Base-by-base conservation (phyloP, 1,140 invertebrate genomes). In the Plutomurus gul region DNA sequence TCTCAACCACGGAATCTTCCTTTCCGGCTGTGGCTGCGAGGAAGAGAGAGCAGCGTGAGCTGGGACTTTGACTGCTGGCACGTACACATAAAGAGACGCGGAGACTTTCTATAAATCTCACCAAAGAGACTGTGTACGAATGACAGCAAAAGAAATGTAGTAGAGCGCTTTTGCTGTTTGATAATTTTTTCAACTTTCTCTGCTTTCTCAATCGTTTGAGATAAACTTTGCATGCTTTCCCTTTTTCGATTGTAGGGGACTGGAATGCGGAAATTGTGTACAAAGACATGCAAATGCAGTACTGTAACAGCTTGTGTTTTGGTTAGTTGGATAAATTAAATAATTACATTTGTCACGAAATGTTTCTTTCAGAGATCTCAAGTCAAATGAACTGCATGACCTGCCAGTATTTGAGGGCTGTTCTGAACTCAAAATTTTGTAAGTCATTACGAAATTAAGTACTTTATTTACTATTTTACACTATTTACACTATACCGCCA, bases 381-480 rank as follows among this genome's bases (percentile, higher is more conserved):
- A 94, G 86, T 93, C 91, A 37, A 97, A 96, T 87, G 88, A 89
- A 82, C 87, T 96, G 78, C 90, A 88, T 36, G 86, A 86, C 77
- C 87, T 95, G 82, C 94, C 94, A 33, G 90, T 92, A 84, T 89
- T 96, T 80, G 89, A 87, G 78, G 89, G 90, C 71, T 95, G 94
- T 87, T 88, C 87, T 77, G 91, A 95, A 84, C 90, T 97, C 71
- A 89, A 93, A 84, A 91, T 95, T 84, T 88, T 97, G 95, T 97
- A 90, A 95, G 95, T 84, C n/a, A 6, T 11, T 6, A 33, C 25
- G 8, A n/a, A n/a, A n/a, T 33, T 36, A 16, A 13, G 11, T 25
- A 2, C 4, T 22, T 20, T 47, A 47, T 18, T 47, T 47, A 16
- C n/a, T 46, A 47, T 10, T 49, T 2, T 49, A 47, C 16, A 47